A percentile compares a stretch with the other conserved stretches of the same genome.
phyloP scores from a whole-genome alignment of 2,113 vertebrate genomes.

The Oreamnos americanus region DNA sequence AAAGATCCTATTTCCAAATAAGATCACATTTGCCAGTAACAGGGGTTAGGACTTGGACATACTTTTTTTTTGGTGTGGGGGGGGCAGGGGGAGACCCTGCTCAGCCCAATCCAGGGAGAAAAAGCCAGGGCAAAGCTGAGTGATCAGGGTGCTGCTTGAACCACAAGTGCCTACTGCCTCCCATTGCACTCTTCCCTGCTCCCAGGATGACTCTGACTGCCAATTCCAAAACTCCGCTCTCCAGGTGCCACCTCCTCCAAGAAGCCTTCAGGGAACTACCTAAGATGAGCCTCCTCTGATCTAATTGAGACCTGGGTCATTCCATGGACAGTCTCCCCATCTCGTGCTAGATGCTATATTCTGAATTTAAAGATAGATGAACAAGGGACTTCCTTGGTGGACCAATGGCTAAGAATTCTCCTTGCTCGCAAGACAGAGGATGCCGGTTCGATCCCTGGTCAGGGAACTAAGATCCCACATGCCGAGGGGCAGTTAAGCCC shows the following conservation, averaged over 20 bases:
- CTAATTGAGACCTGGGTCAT: not conserved
- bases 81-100: not conserved
- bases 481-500: not conserved
- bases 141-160: not conserved
- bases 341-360: not conserved
- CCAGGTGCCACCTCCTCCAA: not conserved
- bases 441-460: not conserved
- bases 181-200: not conserved
- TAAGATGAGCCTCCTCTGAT: not conserved
- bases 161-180: not conserved
- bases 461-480: not conserved
- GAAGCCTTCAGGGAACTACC: not conserved
- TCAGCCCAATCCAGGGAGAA: not conserved
- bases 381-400: not conserved
- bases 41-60: not conserved
- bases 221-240: not conserved
- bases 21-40: not conserved
- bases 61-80: accelerated
- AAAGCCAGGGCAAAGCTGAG: not conserved
- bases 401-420: not conserved
- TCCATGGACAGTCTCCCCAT: not conserved
- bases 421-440: not conserved
- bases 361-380: not conserved
- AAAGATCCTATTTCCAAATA: not conserved
- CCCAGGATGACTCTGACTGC: not conserved